Base-by-base conservation (phyloP, 2,888 invertebrate species). In the Hemistola chrysoprasaria region DNA sequence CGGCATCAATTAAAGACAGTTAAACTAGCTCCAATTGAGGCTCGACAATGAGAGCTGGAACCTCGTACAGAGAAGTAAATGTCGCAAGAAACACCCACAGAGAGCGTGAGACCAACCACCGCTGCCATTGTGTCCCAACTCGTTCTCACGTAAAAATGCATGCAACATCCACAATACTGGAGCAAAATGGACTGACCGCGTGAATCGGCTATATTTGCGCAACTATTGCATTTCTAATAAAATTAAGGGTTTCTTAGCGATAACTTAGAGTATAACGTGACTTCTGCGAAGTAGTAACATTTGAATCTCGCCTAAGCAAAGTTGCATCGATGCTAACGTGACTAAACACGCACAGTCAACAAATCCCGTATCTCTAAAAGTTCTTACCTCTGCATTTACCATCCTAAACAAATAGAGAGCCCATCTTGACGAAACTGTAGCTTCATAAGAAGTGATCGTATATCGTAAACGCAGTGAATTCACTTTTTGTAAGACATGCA, bases 51-150 rank as follows among this genome's bases (percentile, higher is more conserved):
- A 50, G 53, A 47, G 61, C 60, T 61, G 62, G 61, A 64, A 59
- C 59, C 54, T 61, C 47, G 51, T 54, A 54, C 59, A 62, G 54
- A 59, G 50, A 46, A 47, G 34, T 35, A 50, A 75, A 72, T 85
- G 79, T 83, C 73, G 85, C 78, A 86, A 86, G 81, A 73, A 71
- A 71, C 75, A 65, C 43, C 68, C 67, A 71, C 72, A 40, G 76
- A 74, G 77, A 79, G 79, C 84, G 86, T 84, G 86, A 66, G 85
- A 86, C 64, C 55, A 28, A 33, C 38, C 43, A 38, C 26, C 54
- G 42, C 43, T 40, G 35, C 62, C 60, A 85, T 85, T 83, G 84
- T 85, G 67, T 67, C 65, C 58, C 66, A 70, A 69, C 65, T 55
- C 46, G 70, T 85, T 85, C 85, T 67, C 85, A 84, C 81, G 77